Base-by-base conservation (phyloP, 2,797 vertebrate species). In the Spheniscus humboldti region DNA sequence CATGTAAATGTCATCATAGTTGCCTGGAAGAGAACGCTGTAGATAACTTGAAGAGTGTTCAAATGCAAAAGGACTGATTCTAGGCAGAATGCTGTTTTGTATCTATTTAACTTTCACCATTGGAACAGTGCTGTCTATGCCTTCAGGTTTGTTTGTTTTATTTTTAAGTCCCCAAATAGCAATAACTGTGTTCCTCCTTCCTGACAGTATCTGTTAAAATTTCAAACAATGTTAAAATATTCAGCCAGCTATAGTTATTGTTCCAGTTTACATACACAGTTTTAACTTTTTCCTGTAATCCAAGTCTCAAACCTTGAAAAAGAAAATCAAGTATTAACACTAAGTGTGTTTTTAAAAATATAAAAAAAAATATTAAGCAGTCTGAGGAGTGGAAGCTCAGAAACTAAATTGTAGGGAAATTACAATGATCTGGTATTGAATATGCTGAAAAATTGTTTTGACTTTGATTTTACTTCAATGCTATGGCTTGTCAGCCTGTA, bases 121-220 rank as follows among this genome's bases (percentile, higher is more conserved):
- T 86, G 92, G 75, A 96, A 57, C 92, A 92, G 87, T 85, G 95
- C 84, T 95, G 77, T 95, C 91, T 87, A 66, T 86, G 95, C 86
- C 96, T 97, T 96, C 85, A 87, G 90, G 60, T 88, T 88, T 27
- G 67, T 73, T 92, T 72, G 53, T 45, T 94, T 92, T 75, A 16
- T 90, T 96, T 96, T 96, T 71, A 83, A 95, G 91, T 94, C 85
- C 75, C 92, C 92, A 95, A 43, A 96, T 73, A 98, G 98, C 98
- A 98, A 98, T 98, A 98, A 98, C 91, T 88, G 79, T 85, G 88
- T 97, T 94, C 84, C 74, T 97, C 73, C 96, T 94, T 97, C 93
- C 91, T 93, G 91, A 92, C 72, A 96, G 77, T 93, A 92, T 86
- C 93, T 95, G 85, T 80, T 96, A 89, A 81, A 96, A 96, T 96